A percentile compares a stretch with the other conserved stretches of the same genome.
phyloP scores from a whole-genome alignment of 2,113 vertebrate species.

The Apodemus sylvaticus region DNA sequence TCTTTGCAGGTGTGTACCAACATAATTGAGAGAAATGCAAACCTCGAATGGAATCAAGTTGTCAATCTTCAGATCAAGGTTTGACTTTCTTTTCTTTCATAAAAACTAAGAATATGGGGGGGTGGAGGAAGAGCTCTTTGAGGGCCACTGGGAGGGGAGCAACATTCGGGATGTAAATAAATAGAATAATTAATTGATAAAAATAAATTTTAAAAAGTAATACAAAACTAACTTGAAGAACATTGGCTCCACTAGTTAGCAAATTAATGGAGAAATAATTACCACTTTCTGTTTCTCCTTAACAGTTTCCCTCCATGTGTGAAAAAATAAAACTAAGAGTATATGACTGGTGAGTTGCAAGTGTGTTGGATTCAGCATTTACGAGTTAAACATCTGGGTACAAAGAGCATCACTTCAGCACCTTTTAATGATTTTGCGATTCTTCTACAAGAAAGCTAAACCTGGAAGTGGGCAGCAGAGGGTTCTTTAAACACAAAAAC shows the following conservation, averaged over 20 bases:
- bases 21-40: conserved; percentile 96
- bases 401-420: neutral
- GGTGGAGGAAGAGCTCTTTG: too few relatives aligned
- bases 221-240: neutral
- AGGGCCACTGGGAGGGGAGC: too few relatives aligned
- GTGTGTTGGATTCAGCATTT: neutral
- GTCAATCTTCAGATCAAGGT: conserved; percentile 97
- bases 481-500: neutral
- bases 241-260: neutral
- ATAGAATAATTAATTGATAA: too few relatives aligned
- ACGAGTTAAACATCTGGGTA: conserved; percentile 18
- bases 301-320: conserved; percentile 98
- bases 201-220: too few relatives aligned
- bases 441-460: conserved; percentile 1
- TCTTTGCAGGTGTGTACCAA: conserved; percentile 92
- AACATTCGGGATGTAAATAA: too few relatives aligned
- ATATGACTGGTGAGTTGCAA: conserved; percentile 93
- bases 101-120: conserved; percentile 13
- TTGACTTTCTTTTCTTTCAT: conserved; percentile 57
- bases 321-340: conserved; percentile 94
- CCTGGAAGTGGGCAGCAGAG: neutral
- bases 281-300: conserved; percentile 58
- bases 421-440: conserved; percentile 18
- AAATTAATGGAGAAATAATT: conserved; percentile 51
- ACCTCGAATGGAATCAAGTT: conserved; percentile 97